Base-by-base conservation (phyloP, 1,140 invertebrate species). In the Formica selysi region DNA sequence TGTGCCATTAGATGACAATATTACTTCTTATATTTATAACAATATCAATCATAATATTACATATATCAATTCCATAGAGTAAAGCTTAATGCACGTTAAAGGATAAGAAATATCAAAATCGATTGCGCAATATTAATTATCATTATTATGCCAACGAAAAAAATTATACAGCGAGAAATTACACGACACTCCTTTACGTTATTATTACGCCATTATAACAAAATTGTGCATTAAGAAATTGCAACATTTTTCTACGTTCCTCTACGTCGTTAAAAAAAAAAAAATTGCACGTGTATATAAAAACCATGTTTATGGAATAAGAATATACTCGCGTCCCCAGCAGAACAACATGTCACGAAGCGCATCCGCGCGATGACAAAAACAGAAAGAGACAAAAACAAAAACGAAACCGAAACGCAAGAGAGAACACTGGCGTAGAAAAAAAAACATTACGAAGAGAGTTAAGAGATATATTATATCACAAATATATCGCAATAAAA, bases 401-500 rank as follows among this genome's bases (percentile, higher is more conserved):
- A 76, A 22, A 68, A 76, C 51, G 67, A 54, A 81, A 86, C 5
- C 48, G 76, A 86, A 79, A 83, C 51, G 54, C 38, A 74, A 71
- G 57, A 73, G 38, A 83, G 57, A 83, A 74, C 85, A 86, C 78
- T 86, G 78, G 44, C 74, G 64, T 70, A 59, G 64, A 74, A 11
- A 76, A 54, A 41, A 51, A 26, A 71, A 83, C 38, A 48, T 64
- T 59, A 68, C 68, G 32, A 48, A 44, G 59, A 54, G 16, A 80
- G 70, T 88, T 85, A 86, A 86, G 36, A 86, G 22, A 85, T 74
- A 64, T 41, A 62, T 57, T 87, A 38, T 76, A 57, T 74, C 59
- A 85, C 54, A 62, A 61, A 68, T 26, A 71, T 76, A 81, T 64
- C 38, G 67, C 71, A 36, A 41, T 44, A 76, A 54, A 54, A 38